A percentile compares a stretch with the other conserved stretches of the same genome.
Evolutionary conservation across 2,888 invertebrate species (phyloP).

Genomic region (Eudasyphora cyanicolor): DNA sequence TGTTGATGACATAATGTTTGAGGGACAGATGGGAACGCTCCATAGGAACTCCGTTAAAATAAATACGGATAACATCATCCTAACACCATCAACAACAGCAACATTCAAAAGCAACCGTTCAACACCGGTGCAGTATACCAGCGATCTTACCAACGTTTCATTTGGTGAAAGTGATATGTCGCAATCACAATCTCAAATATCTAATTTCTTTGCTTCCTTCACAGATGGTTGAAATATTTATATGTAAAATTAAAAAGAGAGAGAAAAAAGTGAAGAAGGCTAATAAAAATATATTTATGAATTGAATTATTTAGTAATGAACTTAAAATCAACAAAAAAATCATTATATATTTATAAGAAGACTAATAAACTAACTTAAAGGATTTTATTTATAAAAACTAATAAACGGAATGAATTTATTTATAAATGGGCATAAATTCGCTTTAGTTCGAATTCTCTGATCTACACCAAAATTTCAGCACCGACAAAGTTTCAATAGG

Average conservation of each 20-base stretch:
- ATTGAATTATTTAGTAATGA: not conserved
- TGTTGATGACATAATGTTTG: slow-evolving; percentile 25
- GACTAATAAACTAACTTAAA: not conserved
- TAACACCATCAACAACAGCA: not conserved
- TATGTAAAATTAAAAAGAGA: too few relatives aligned
- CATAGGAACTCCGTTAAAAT: slow-evolving; percentile 25
- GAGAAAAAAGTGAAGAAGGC: not conserved
- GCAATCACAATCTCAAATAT: not conserved
- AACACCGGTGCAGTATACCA: not conserved
- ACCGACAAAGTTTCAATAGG: too few relatives aligned
- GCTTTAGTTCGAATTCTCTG: too few relatives aligned
- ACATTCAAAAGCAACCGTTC: not conserved
- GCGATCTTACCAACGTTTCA: not conserved
- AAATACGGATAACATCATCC: not conserved
- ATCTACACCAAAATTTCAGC: too few relatives aligned
- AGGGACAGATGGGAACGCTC: slow-evolving; percentile 22
- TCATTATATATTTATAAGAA: not conserved
- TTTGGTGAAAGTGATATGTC: not conserved
- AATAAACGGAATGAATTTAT: too few relatives aligned
- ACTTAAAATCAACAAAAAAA: not conserved
- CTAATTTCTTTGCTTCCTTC: not conserved
- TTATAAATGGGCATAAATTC: too few relatives aligned
- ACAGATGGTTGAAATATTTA: not conserved
- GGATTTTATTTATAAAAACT: too few relatives aligned
- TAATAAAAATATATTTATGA: not conserved